phyloP scores from a whole-genome alignment of 2,888 invertebrate species.

The Liodrosophila aerea region DNA sequence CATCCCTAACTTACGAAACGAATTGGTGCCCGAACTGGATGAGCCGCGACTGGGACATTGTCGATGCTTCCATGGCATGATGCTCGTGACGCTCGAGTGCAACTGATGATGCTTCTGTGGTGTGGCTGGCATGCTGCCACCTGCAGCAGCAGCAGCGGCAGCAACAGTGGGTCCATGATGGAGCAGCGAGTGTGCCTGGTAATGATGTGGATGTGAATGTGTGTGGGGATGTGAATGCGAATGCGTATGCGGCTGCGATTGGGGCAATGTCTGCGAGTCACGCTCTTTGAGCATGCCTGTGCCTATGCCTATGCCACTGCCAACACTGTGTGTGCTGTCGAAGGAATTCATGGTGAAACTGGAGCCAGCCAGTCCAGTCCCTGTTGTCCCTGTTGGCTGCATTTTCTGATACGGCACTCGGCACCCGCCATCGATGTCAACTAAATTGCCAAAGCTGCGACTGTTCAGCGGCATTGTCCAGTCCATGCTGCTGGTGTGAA shows the following conservation, averaged over 20 bases:
- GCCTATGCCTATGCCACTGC: too few relatives aligned
- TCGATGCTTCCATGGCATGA: slow-evolving; percentile 83
- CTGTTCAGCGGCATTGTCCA: slow-evolving; percentile 70
- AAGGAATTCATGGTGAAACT: slow-evolving; percentile 74
- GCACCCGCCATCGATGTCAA: slow-evolving; percentile 72
- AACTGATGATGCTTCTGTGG: slow-evolving; percentile 79
- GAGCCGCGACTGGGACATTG: slow-evolving; percentile 82
- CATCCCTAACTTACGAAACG: slow-evolving; percentile 80
- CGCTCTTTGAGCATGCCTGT: slow-evolving; percentile 72
- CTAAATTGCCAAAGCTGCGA: slow-evolving; percentile 78
- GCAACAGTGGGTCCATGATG: slow-evolving; percentile 33
- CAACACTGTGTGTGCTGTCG: slow-evolving; percentile 74
- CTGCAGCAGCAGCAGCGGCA: slow-evolving; percentile 16
- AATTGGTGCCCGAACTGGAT: slow-evolving; percentile 82
- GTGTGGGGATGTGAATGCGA: slow-evolving; percentile 6
- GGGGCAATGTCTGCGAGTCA: slow-evolving; percentile 60
- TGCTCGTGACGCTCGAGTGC: slow-evolving; percentile 79
- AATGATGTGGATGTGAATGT: slow-evolving; percentile 61
- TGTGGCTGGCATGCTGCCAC: slow-evolving; percentile 56
- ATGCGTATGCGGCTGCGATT: slow-evolving; percentile 41
- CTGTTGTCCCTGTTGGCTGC: slow-evolving; percentile 47
- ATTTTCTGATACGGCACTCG: slow-evolving; percentile 80
- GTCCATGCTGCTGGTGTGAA: slow-evolving; percentile 73
- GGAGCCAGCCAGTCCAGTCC: slow-evolving; percentile 58
- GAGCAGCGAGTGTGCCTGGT: slow-evolving; percentile 58